Evolutionary conservation across 2,113 vertebrate genomes (phyloP).

Genomic region (Microcebus jonahi): DNA sequence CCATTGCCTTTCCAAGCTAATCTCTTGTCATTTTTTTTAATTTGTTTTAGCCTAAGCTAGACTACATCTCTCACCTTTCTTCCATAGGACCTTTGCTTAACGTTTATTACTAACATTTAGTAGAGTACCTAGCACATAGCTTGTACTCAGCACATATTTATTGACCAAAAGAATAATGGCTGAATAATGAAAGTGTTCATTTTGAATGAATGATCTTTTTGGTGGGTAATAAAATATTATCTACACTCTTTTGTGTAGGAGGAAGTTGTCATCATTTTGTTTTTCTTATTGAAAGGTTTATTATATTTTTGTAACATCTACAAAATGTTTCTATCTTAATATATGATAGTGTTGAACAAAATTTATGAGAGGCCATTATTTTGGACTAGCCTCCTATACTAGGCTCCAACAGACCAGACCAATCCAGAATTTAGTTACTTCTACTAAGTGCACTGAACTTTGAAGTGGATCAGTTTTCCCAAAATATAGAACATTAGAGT

Average conservation of each 20-base stretch:
- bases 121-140: background rate
- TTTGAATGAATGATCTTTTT: slow-evolving; percentile 30
- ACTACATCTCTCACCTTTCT: background rate
- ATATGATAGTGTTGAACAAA: background rate
- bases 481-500: background rate
- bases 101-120: background rate
- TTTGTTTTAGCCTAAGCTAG: background rate
- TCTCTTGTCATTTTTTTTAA: background rate
- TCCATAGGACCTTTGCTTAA: background rate
- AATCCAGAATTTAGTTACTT: background rate
- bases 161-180: background rate
- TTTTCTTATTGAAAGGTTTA: background rate
- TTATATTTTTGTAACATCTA: slow-evolving; percentile 1
- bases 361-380: background rate
- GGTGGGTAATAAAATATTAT: background rate
- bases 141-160: background rate
- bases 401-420: background rate
- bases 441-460: background rate
- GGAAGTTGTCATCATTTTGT: background rate
- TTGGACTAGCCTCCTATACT: background rate
- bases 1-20: background rate
- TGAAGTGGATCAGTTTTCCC: background rate
- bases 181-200: background rate
- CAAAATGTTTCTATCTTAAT: background rate
- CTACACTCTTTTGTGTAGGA: background rate